phyloP scores from a whole-genome alignment of 2,888 invertebrate genomes.

The Tetrapedia diversipes region DNA sequence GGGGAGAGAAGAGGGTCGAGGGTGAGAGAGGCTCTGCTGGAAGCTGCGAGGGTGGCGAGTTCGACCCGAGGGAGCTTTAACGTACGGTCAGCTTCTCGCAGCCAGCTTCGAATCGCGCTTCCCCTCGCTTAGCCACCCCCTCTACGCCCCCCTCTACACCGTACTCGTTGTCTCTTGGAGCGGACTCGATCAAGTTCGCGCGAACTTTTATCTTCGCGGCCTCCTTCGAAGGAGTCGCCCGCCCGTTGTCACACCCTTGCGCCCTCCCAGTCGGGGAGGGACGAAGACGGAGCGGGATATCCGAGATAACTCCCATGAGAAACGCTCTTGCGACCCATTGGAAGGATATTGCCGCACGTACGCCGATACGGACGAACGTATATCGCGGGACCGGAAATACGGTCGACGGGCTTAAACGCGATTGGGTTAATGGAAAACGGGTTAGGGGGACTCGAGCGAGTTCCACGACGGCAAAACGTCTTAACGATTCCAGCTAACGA shows the following conservation, averaged over 20 bases:
- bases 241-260: slow-evolving; percentile 3
- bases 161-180: slow-evolving; percentile 39
- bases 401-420: slow-evolving; percentile 8
- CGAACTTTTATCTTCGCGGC: slow-evolving; percentile 72
- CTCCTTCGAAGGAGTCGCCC: slow-evolving; percentile 55
- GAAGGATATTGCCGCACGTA: slow-evolving; percentile 36
- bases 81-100: slow-evolving; percentile 79
- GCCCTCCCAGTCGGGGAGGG: not conserved
- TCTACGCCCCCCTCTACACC: slow-evolving; percentile 7
- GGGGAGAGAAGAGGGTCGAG: slow-evolving; percentile 9
- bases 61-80: slow-evolving; percentile 78
- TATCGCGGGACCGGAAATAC: not conserved
- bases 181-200: slow-evolving; percentile 65
- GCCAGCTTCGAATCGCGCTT: slow-evolving; percentile 33
- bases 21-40: slow-evolving; percentile 41
- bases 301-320: slow-evolving; percentile 48
- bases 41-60: slow-evolving; percentile 49
- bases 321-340: slow-evolving; percentile 13
- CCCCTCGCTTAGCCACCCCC: slow-evolving; percentile 4
- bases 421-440: slow-evolving; percentile 22
- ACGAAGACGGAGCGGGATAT: slow-evolving; percentile 29
- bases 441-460: not conserved
- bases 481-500: slow-evolving; percentile 22
- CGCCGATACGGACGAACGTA: slow-evolving; percentile 18
- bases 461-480: not conserved